Evolutionary conservation across 1,140 invertebrate genomes (phyloP).

Genomic region (Trichonephila inaurata): DNA sequence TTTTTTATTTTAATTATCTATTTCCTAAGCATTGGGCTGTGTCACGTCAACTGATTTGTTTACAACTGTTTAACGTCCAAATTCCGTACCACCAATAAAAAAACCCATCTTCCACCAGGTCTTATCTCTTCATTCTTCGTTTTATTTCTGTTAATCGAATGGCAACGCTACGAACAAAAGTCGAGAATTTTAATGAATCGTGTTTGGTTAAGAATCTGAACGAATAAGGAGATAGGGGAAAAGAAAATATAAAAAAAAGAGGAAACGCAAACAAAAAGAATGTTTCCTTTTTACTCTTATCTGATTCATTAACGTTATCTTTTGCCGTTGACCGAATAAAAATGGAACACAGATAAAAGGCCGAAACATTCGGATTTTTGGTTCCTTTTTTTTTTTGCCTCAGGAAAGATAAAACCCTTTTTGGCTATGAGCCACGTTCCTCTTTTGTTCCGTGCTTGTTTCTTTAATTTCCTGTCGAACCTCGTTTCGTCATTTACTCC

Average conservation of each 20-base stretch:
- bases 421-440: slow-evolving; percentile 38
- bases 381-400: slow-evolving; percentile 3
- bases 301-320: slow-evolving; percentile 62
- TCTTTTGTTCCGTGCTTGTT: slow-evolving; percentile 38
- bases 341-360: slow-evolving; percentile 27
- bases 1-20: neutral
- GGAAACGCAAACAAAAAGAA: neutral
- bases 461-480: slow-evolving; percentile 53
- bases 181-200: slow-evolving; percentile 51
- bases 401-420: slow-evolving; percentile 28
- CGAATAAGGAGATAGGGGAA: neutral
- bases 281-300: neutral
- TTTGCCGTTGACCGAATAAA: slow-evolving; percentile 8
- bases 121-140: slow-evolving; percentile 83
- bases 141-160: slow-evolving; percentile 68
- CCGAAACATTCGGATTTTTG: neutral
- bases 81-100: too few relatives aligned
- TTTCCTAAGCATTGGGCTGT: neutral
- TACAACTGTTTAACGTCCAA: slow-evolving; percentile 38
- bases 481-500: slow-evolving; percentile 32
- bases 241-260: neutral
- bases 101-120: slow-evolving; percentile 77
- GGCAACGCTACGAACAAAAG: slow-evolving; percentile 18
- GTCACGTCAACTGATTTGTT: slow-evolving; percentile 38
- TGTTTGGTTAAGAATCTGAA: slow-evolving; percentile 32